Evolutionary conservation across 2,888 invertebrate genomes (phyloP), one percentile per base, ranked within the genome.

Genomic region (Eupeodes luniger): DNA sequence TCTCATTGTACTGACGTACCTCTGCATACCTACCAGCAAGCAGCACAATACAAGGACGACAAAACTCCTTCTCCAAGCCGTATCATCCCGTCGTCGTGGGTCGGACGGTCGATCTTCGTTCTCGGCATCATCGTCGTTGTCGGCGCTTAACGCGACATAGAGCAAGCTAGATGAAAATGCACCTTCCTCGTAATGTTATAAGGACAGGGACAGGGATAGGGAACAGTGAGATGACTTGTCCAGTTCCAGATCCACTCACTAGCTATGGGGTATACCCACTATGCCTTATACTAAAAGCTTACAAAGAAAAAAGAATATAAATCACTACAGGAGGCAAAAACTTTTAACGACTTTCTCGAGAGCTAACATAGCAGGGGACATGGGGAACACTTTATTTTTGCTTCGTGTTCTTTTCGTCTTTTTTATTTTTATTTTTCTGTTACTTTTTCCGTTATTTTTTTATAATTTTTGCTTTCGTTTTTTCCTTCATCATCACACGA

Each of bases 341-440:
- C 81, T 88, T 88, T 88, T 88, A 88, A 88, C 88, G 88, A 88
- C 88, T 88, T 88, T 88, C 81, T 81, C 85, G 81, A 88, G 85
- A 85, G 85, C 85, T 81, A 85, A 81, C 87, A 62, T 78, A 70
- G 47, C 74, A 53, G 72, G 75, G 78, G 85, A 81, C 81, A 85
- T 88, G 85, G 75, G 81, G 75, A 81, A 78, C 47, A 74, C 62
- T 78, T 81, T 62, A 62, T 64, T 53, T 59, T 51, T 70, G 49
- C 12, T 75, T 51, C 14, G 27, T 59, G 10, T 62, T 51, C 6
- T 12, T 47, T 14, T 59, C 34, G 57, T 59, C 36, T 19, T 53
- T 51, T 59, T 57, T 14, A 62, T 51, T 72, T 19, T 34, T 40
- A 7, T 14, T 74, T 27, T 36, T 16, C 10, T 40, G 12, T 67